Conservation (phyloP, 2,797 vertebrate species). For the Arnoldichthys spilopterus region DNA sequence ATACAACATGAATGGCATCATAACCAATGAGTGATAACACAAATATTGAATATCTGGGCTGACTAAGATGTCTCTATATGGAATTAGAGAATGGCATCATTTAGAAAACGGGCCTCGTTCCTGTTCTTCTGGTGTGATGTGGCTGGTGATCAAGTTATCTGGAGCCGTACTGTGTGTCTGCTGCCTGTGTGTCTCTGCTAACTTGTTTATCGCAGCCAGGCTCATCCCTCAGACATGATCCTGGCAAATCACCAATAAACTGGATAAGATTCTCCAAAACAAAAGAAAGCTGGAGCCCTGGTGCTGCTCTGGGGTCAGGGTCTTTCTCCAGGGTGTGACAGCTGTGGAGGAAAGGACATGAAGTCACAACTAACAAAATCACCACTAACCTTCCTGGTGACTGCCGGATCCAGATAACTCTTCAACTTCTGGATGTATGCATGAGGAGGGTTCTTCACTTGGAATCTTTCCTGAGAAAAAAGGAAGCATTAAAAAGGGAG, state of each 20-base stretch:
- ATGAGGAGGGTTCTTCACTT: conserved; percentile 98
- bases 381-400: conserved; percentile 94
- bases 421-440: conserved; percentile 96
- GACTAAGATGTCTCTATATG: neutral
- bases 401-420: conserved; percentile 95
- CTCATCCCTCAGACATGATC: neutral
- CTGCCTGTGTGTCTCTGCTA: conserved; percentile 14
- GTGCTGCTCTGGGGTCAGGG: neutral
- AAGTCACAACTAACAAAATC: conserved; percentile 30
- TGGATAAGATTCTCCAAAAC: conserved; percentile 6
- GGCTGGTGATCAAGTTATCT: conserved; percentile 22
- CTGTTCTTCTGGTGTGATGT: neutral
- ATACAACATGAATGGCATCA: neutral
- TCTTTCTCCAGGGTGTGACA: neutral
- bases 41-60: neutral
- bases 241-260: neutral
- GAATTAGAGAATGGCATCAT: neutral
- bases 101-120: neutral
- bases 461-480: conserved; percentile 90
- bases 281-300: neutral
- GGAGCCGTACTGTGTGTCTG: conserved; percentile 21
- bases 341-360: neutral
- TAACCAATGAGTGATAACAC: neutral
- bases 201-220: conserved; percentile 17
- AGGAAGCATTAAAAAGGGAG: neutral